Conservation (phyloP, 2,888 invertebrate genomes). For the Drosophila hawaiiensis region DNA sequence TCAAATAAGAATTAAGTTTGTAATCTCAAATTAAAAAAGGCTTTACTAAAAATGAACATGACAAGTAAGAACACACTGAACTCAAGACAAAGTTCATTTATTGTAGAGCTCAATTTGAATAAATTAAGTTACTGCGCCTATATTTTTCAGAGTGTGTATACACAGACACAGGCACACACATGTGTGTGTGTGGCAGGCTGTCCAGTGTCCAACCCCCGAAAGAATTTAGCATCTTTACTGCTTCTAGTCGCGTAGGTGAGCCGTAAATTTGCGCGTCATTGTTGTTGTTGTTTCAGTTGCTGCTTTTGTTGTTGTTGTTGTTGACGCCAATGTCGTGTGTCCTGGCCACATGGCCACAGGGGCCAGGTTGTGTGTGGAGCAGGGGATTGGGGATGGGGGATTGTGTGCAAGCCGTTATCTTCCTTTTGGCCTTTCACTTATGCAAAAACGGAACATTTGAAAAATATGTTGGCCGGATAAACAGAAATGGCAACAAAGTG, state of each 20-base stretch:
- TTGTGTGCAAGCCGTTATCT: constrained; percentile 63
- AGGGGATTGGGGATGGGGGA: background rate
- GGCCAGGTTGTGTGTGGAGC: background rate
- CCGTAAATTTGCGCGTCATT: constrained; percentile 79
- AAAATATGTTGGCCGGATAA: constrained; percentile 80
- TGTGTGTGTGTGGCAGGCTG: constrained; percentile 29
- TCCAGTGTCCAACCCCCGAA: constrained; percentile 2
- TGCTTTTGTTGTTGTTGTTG: constrained; percentile 62
- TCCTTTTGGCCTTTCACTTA: constrained; percentile 80
- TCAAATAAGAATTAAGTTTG: background rate
- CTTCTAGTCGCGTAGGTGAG: constrained; percentile 81
- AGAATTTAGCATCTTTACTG: constrained; percentile 47
- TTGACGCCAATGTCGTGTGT: constrained; percentile 76
- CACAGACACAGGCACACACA: background rate
- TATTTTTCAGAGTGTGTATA: background rate
- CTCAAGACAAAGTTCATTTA: background rate
- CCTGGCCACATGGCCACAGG: constrained; percentile 32
- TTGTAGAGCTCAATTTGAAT: background rate
- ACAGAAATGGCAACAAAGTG: constrained; percentile 75
- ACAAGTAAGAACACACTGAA: background rate
- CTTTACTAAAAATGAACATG: background rate
- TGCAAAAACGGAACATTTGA: constrained; percentile 79
- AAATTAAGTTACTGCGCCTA: background rate
- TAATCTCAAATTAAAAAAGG: background rate
- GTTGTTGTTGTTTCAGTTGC: constrained; percentile 54